phyloP scores from a whole-genome alignment of 2,113 vertebrate genomes.

The Microcebus tavaratra region DNA sequence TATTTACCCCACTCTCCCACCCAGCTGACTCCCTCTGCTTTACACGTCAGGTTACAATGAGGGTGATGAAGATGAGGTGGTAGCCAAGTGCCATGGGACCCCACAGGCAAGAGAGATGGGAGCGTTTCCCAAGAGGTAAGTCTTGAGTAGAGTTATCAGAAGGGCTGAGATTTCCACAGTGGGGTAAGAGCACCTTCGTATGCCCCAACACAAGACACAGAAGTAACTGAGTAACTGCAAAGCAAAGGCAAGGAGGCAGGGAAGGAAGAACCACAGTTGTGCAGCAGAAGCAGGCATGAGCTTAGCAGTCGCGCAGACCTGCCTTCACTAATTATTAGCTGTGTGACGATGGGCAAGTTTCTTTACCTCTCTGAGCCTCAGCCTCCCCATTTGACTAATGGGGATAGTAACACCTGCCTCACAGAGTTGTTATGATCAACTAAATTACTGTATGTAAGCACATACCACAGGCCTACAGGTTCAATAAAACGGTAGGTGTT shows the following conservation, averaged over 20 bases:
- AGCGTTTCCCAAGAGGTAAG: not conserved
- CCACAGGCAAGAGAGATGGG: not conserved
- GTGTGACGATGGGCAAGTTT: not conserved
- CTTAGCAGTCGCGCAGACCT: not conserved
- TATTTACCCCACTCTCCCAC: not conserved
- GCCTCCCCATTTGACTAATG: slow-evolving; percentile 41
- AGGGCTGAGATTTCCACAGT: not conserved
- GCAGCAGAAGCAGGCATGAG: not conserved
- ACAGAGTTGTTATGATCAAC: slow-evolving; percentile 23
- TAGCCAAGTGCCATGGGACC: not conserved
- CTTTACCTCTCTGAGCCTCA: slow-evolving; percentile 33
- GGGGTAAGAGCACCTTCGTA: not conserved
- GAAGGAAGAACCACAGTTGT: not conserved
- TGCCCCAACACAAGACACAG: not conserved
- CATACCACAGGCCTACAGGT: slow-evolving; percentile 1
- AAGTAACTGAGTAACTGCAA: not conserved
- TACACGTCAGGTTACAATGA: not conserved
- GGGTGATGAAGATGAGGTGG: not conserved
- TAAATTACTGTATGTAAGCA: slow-evolving; percentile 9
- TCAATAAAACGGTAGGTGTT: slow-evolving; percentile 21
- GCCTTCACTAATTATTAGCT: slow-evolving; percentile 13
- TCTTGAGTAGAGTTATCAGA: not conserved
- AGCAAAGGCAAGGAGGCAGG: not conserved
- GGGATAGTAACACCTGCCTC: slow-evolving; percentile 26
- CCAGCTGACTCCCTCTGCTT: not conserved